Conservation (phyloP, 1,140 invertebrate species). For the Drosophila bifasciata region DNA sequence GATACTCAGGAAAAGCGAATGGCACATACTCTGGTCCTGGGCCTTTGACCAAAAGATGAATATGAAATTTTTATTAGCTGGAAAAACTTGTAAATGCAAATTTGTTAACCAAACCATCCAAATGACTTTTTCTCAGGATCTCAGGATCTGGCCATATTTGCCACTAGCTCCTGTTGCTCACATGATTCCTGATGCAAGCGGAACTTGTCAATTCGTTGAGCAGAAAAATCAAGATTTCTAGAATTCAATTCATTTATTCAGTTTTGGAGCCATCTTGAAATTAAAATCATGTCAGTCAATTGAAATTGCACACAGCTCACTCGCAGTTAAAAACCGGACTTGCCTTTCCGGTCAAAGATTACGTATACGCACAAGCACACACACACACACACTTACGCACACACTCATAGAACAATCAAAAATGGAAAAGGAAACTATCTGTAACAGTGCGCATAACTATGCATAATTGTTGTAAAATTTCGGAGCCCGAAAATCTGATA, state of each 20-base stretch:
- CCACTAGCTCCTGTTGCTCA: constrained; percentile 39
- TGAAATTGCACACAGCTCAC: constrained; percentile 33
- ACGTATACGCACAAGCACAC: constrained; percentile 38
- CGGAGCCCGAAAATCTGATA: constrained; percentile 69
- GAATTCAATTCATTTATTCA: constrained; percentile 28
- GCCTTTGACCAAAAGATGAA: constrained; percentile 46
- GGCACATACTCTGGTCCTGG: constrained; percentile 22
- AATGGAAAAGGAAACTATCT: constrained; percentile 50
- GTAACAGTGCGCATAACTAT: constrained; percentile 62
- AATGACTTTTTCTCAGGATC: not conserved
- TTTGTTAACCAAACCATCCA: constrained; percentile 32
- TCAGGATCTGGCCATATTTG: no score
- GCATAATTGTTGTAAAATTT: constrained; percentile 67
- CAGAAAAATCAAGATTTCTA: constrained; percentile 45
- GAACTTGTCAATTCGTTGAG: constrained; percentile 48
- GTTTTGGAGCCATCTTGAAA: constrained; percentile 16
- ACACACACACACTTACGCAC: constrained; percentile 3
- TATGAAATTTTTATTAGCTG: constrained; percentile 68
- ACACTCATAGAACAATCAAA: not conserved
- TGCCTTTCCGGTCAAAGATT: constrained; percentile 32
- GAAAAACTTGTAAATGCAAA: constrained; percentile 48
- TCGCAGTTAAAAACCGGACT: constrained; percentile 29
- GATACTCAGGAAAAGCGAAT: constrained; percentile 10
- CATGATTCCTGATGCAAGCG: constrained; percentile 29
- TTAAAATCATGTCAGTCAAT: constrained; percentile 36